Conservation (phyloP, 2,113 vertebrate species). For the Tonatia bakeri region DNA sequence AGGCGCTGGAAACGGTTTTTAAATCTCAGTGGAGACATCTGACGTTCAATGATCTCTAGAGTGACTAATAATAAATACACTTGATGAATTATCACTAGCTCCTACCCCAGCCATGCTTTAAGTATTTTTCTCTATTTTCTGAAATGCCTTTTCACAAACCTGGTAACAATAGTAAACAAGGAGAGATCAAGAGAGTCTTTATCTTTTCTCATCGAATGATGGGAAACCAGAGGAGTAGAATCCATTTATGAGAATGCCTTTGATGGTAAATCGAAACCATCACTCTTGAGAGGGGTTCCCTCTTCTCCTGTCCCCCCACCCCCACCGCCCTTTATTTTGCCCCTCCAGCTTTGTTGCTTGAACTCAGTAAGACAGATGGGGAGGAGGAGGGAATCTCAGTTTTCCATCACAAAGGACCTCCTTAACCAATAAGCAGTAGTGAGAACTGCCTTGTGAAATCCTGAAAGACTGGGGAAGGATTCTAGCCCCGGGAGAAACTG, state of each 20-base stretch:
- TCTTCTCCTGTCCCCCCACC: not conserved
- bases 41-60: not conserved
- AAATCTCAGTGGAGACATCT: not conserved
- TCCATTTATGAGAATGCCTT: not conserved
- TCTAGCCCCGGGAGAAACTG: not conserved
- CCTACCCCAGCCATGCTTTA: not conserved
- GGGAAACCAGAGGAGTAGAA: not conserved
- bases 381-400: not conserved
- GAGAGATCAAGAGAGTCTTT: not conserved
- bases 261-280: not conserved
- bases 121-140: not conserved
- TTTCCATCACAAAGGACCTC: not conserved
- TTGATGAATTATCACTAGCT: not conserved
- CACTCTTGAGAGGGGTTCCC: not conserved
- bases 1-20: not conserved
- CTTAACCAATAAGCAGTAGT: not conserved
- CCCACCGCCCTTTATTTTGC: not conserved
- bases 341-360: not conserved
- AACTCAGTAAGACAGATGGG: not conserved
- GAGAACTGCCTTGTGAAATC: not conserved
- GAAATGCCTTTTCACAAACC: not conserved
- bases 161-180: not conserved
- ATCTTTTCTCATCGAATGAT: not conserved
- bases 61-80: not conserved
- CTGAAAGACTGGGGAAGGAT: not conserved